Conservation (phyloP, 2,888 invertebrate genomes). For the Acholoe squamosa region DNA sequence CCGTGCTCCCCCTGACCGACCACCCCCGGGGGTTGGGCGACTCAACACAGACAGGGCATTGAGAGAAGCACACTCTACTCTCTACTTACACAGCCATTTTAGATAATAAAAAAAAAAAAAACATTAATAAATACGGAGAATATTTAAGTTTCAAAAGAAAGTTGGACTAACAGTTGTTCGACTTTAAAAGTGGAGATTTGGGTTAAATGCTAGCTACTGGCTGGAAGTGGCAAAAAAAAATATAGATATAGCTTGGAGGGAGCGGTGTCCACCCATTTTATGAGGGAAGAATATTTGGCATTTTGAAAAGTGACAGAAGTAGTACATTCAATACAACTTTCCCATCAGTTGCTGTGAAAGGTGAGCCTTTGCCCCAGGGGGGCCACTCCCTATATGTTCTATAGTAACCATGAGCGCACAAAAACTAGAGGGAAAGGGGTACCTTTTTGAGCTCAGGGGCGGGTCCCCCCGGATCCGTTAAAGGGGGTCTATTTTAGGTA, state of each 20-base stretch:
- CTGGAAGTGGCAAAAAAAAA: too few relatives aligned
- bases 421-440: too few relatives aligned
- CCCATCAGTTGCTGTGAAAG: constrained; percentile 28
- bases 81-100: background rate
- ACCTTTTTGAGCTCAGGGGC: too few relatives aligned
- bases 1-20: background rate
- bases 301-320: background rate
- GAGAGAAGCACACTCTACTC: background rate
- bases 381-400: too few relatives aligned
- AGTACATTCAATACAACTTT: background rate
- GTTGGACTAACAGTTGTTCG: background rate
- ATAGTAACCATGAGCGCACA: too few relatives aligned
- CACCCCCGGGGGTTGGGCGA: background rate
- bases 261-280: too few relatives aligned
- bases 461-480: too few relatives aligned
- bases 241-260: too few relatives aligned
- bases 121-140: background rate
- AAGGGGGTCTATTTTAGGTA: too few relatives aligned
- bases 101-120: background rate
- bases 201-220: background rate
- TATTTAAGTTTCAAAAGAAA: background rate
- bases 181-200: background rate
- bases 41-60: constrained; percentile 1
- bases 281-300: too few relatives aligned
- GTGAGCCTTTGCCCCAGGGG: too few relatives aligned